Base-by-base conservation (phyloP, 1,140 invertebrate genomes). In the Zeugodacus cucurbitae region DNA sequence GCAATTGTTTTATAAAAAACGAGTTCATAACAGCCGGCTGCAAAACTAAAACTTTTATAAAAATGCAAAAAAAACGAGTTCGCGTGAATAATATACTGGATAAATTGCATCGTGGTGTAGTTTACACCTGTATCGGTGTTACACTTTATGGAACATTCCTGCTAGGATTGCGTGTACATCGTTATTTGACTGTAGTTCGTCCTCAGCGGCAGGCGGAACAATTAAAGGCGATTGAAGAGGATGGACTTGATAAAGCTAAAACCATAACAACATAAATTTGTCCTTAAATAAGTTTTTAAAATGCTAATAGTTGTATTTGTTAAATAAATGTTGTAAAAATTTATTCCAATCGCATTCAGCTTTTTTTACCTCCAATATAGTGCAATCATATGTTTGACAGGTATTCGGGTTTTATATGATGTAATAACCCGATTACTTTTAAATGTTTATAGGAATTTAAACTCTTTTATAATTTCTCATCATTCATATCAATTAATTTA, bases 31-130 rank as follows among this genome's bases (percentile, higher is more conserved):
- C 32, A 14, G 44, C 26, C 44, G 26, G 48, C 1, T 37, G 7
- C 22, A 7, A 58, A 37, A 20, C 37, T 86, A 32, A 86, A 10
- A 34, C 37, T 58, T 59, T 34, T 37, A 32, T 32, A 58, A 89
- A 58, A 57, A 93, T 93, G 92, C 91, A 93, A 87, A 93, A 93
- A 85, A 92, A 91, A 89, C 91, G 91, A 34, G 87, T 93, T 7
- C 90, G 89, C n/a, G 90, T 89, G 8, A 94, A 89, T 89, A 86
- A 90, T 14, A 88, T 94, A 85, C 70, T 94, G 67, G 93, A 94
- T 88, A 93, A 91, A 90, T 88, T 94, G 62, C 94, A 94, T 89
- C 94, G 93, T 88, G 94, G 94, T 64, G 92, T 93, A 59, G 94
- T 94, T 11, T 92, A 91, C 41, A 92, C 93, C 44, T 94, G 94